Percentiles rank a stretch among this genome's conserved stretches.
These are phyloP conservation scores for Colletes collaris DNA, from an alignment of 2,888 invertebrate species.

Conservation along the genomic window DNA sequence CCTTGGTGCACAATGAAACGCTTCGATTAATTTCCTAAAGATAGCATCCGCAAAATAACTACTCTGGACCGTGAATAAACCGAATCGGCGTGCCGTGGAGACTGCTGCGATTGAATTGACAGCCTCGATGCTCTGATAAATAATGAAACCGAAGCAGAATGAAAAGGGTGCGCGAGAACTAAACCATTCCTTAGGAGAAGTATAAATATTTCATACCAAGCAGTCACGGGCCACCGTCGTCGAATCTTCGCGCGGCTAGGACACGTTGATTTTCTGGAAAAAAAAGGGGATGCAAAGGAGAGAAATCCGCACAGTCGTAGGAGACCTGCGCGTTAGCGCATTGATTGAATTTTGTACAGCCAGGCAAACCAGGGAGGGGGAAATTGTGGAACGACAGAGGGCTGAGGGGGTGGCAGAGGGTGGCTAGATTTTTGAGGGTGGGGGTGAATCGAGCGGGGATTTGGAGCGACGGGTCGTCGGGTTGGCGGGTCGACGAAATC, in stretches of 20 bases:
- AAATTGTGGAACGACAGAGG: conserved; percentile 20
- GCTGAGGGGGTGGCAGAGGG: conserved; percentile 15
- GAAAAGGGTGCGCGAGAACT: background rate
- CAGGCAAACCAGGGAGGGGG: conserved; percentile 46
- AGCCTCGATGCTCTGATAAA: background rate
- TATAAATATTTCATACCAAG: conserved; percentile 5
- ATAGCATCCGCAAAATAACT: background rate
- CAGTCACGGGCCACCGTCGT: background rate
- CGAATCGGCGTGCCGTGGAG: background rate
- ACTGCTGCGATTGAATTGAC: background rate
- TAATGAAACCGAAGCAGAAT: background rate
- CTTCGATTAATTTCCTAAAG: too few species aligned
- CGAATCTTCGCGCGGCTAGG: conserved; percentile 21
- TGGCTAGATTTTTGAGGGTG: conserved; percentile 61
- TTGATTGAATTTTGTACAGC: conserved; percentile 75
- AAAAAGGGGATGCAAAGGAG: conserved; percentile 36
- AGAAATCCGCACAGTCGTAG: conserved; percentile 55
- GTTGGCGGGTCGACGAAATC: conserved; percentile 51
- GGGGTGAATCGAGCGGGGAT: conserved; percentile 53
- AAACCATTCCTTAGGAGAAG: background rate
- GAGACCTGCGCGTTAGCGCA: conserved; percentile 69
- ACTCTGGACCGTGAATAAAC: background rate
- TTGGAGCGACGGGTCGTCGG: conserved; percentile 62
- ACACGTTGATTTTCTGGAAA: conserved; percentile 27
- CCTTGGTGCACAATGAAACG: too few species aligned